A percentile compares a stretch with the other conserved stretches of the same genome.
Conservation (phyloP, 2,888 invertebrate genomes). For the Nomada ruficornis region DNA sequence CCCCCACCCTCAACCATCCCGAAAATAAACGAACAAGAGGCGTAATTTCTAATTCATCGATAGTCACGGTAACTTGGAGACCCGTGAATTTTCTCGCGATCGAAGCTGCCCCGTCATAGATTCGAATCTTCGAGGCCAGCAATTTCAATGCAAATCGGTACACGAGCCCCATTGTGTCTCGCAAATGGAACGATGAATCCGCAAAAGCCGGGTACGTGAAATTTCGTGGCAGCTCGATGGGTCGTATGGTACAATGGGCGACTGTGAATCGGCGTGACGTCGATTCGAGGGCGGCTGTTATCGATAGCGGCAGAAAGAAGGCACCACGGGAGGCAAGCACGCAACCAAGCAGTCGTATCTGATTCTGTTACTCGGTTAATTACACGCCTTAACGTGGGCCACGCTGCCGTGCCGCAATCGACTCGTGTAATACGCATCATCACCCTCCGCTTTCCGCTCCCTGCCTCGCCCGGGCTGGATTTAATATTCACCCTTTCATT, state of each 20-base stretch:
- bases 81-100: constrained; percentile 26
- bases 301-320: constrained; percentile 69
- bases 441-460: constrained; percentile 72
- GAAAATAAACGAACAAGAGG: background rate
- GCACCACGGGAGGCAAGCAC: constrained; percentile 74
- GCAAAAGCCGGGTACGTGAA: constrained; percentile 46
- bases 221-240: constrained; percentile 59
- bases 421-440: constrained; percentile 79
- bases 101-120: constrained; percentile 33
- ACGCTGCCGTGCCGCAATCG: constrained; percentile 76
- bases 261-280: constrained; percentile 58
- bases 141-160: constrained; percentile 67
- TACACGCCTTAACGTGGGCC: constrained; percentile 80
- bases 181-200: constrained; percentile 61
- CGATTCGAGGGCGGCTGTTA: constrained; percentile 66
- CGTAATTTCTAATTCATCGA: background rate
- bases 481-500: constrained; percentile 70
- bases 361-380: constrained; percentile 83
- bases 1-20: too few species aligned
- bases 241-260: constrained; percentile 32
- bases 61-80: background rate
- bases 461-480: constrained; percentile 59
- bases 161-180: constrained; percentile 50
- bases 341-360: constrained; percentile 79
- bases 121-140: constrained; percentile 47